Percentiles rank a stretch among this genome's conserved stretches.
phyloP scores from a whole-genome alignment of 2,113 vertebrate species.

The Fregetta grallaria region DNA sequence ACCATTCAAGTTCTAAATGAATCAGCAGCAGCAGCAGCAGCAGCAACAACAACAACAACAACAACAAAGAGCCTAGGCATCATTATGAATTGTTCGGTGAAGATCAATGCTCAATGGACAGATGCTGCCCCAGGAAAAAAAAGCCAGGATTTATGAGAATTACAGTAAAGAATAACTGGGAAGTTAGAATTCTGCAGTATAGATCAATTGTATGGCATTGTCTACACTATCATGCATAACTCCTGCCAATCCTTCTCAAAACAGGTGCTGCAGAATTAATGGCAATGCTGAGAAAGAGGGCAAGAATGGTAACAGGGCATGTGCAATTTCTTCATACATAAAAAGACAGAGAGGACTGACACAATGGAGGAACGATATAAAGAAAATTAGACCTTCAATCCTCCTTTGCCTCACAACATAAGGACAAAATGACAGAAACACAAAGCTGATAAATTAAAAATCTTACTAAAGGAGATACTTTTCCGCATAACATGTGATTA shows the following conservation, averaged over 20 bases:
- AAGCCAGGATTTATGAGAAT: neutral
- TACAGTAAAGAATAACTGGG: neutral
- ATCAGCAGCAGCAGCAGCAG: neutral
- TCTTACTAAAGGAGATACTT: neutral
- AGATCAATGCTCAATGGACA: neutral
- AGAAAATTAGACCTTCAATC: neutral
- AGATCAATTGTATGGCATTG: neutral
- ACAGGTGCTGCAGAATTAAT: neutral
- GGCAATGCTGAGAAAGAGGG: neutral
- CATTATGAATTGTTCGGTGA: neutral
- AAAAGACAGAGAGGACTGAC: neutral
- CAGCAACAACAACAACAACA: too few relatives aligned
- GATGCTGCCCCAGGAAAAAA: neutral
- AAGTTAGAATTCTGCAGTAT: neutral
- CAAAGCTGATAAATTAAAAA: neutral
- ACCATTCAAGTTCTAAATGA: neutral
- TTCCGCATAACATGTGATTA: neutral
- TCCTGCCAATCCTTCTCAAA: neutral
- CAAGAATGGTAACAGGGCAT: neutral
- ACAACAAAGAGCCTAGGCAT: neutral
- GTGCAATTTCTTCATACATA: neutral
- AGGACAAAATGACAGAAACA: neutral
- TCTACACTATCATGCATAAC: neutral
- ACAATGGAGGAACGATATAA: neutral
- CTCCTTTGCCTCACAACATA: neutral